These are phyloP conservation scores for Notoglanidium macrostoma DNA, from an alignment of 2,797 vertebrate species.

Conservation along the genomic window DNA sequence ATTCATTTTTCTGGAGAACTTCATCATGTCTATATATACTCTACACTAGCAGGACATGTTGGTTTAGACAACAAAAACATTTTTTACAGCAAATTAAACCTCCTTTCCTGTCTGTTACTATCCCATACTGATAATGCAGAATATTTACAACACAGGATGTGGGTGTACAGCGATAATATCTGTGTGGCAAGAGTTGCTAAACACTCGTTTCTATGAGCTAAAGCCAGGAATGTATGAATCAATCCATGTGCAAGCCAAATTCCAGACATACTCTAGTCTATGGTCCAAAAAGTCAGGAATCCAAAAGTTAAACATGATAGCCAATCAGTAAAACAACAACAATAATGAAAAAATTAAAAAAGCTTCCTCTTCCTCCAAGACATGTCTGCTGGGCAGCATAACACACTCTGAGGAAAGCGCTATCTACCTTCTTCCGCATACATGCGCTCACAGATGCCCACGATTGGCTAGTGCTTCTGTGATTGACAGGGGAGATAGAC, in stretches of 20 bases:
- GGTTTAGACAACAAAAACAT: not conserved
- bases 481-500: not conserved
- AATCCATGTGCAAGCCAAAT: not conserved
- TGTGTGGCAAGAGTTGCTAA: not conserved
- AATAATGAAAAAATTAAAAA: no score
- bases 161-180: not conserved
- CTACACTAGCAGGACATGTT: not conserved
- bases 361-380: no score
- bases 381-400: no score
- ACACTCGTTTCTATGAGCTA: not conserved
- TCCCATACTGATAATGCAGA: not conserved
- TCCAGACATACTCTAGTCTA: not conserved
- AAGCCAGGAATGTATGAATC: not conserved
- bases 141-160: conserved; percentile 15
- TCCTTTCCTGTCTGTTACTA: not conserved
- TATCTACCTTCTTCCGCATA: not conserved
- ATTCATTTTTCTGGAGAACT: not conserved
- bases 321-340: no score
- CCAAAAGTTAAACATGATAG: not conserved
- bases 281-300: not conserved
- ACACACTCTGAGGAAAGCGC: not conserved
- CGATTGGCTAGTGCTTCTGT: not conserved
- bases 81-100: not conserved
- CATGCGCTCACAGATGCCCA: not conserved
- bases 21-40: not conserved